Evolutionary conservation across 2,113 vertebrate species (phyloP).

Genomic region (Neogale vison): DNA sequence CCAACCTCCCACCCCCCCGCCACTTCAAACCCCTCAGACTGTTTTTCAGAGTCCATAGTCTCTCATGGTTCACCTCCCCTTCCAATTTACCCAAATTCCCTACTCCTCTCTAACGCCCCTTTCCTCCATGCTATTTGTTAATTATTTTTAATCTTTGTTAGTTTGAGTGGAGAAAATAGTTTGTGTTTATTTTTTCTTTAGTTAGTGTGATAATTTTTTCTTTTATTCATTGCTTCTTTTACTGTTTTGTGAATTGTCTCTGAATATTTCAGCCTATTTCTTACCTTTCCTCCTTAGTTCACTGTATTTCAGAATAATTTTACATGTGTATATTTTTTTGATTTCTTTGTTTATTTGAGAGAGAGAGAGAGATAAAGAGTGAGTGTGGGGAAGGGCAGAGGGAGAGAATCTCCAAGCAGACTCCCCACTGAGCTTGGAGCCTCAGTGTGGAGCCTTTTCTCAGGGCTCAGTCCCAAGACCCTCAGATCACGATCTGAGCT

Average conservation of each 20-base stretch:
- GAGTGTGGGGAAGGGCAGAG: neutral
- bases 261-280: neutral
- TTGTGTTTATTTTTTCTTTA: neutral
- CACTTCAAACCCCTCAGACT: too few relatives aligned
- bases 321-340: neutral
- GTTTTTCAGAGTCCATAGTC: too few relatives aligned
- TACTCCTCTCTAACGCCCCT: too few relatives aligned
- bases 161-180: neutral
- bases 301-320: slow-evolving; percentile 35
- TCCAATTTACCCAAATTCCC: too few relatives aligned
- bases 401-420: neutral
- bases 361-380: neutral
- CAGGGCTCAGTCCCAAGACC: neutral
- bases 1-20: too few relatives aligned
- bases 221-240: neutral
- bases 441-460: neutral
- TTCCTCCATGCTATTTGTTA: too few relatives aligned
- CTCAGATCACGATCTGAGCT: neutral
- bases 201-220: neutral
- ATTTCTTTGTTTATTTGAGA: neutral
- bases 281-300: neutral
- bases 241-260: neutral
- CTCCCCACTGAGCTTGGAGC: neutral
- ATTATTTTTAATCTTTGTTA: neutral
- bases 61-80: too few relatives aligned